phyloP scores from a whole-genome alignment of 2,797 vertebrate species.

The Sebastes hubbsi region DNA sequence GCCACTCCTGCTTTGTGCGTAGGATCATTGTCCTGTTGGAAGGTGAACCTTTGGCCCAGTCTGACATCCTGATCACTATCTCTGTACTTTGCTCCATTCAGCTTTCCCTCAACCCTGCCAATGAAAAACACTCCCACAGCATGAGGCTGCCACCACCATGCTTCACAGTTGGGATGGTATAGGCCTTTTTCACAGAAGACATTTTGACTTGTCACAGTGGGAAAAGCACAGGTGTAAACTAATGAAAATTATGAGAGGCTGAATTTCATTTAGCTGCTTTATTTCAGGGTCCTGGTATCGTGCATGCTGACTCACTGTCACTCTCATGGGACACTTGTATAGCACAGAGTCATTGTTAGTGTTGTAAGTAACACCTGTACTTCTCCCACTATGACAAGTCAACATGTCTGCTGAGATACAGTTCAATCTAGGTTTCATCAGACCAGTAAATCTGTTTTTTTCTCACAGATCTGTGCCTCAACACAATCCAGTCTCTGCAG shows the following conservation, averaged over 20 bases:
- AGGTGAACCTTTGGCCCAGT: too few relatives aligned
- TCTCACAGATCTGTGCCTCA: not conserved
- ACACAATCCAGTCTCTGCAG: not conserved
- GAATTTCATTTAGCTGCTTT: not conserved
- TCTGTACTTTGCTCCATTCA: too few relatives aligned
- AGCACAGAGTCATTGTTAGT: not conserved
- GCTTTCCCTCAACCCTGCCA: too few relatives aligned
- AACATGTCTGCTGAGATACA: not conserved
- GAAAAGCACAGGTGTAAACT: not conserved
- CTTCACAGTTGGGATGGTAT: not conserved
- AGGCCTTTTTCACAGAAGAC: not conserved
- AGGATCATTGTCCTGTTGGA: too few relatives aligned
- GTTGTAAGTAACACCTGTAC: not conserved
- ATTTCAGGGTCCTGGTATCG: not conserved
- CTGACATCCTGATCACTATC: too few relatives aligned
- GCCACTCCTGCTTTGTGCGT: not conserved
- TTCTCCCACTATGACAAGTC: not conserved
- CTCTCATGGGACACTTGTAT: not conserved
- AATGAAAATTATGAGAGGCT: not conserved
- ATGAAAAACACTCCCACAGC: not conserved
- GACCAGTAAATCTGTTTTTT: not conserved
- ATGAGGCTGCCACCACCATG: not conserved
- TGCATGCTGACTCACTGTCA: not conserved
- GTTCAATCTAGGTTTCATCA: not conserved
- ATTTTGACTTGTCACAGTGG: not conserved